phyloP scores from a whole-genome alignment of 2,888 invertebrate species.

The Toxonevra muliebris region DNA sequence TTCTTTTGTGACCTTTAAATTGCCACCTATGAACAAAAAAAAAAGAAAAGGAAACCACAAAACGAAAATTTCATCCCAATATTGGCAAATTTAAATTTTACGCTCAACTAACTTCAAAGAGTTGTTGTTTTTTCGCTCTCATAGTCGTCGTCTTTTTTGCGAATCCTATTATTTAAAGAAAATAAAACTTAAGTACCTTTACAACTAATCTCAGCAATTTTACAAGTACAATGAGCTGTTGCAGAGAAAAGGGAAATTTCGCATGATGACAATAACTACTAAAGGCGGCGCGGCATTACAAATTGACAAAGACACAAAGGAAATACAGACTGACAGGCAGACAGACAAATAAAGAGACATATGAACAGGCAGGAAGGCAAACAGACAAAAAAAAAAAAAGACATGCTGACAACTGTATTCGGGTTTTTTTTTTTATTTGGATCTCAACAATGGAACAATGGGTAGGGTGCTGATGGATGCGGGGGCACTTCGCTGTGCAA shows the following conservation, averaged over 20 bases:
- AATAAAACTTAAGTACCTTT: constrained; percentile 11
- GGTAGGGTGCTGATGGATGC: no score
- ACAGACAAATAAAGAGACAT: not conserved
- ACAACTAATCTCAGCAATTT: constrained; percentile 6
- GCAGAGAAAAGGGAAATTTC: no score
- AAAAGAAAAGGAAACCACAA: not conserved
- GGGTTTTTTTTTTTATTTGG: no score
- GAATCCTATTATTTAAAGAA: constrained; percentile 14
- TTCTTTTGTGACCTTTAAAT: no score
- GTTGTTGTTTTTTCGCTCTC: not conserved
- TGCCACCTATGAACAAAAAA: no score
- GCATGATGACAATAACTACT: not conserved
- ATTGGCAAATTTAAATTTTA: constrained; percentile 14
- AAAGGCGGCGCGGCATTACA: not conserved
- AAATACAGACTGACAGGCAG: not conserved
- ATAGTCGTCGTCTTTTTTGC: not conserved
- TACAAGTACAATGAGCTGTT: no score
- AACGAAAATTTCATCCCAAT: constrained; percentile 5
- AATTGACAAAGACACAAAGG: no score
- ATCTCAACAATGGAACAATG: no score
- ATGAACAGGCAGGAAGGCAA: not conserved
- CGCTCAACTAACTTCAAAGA: not conserved
- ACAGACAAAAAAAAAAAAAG: no score
- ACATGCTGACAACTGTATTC: no score
- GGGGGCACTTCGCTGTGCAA: no score